Conservation (phyloP, 2,888 invertebrate genomes). For the Glaucopsyche alexis region DNA sequence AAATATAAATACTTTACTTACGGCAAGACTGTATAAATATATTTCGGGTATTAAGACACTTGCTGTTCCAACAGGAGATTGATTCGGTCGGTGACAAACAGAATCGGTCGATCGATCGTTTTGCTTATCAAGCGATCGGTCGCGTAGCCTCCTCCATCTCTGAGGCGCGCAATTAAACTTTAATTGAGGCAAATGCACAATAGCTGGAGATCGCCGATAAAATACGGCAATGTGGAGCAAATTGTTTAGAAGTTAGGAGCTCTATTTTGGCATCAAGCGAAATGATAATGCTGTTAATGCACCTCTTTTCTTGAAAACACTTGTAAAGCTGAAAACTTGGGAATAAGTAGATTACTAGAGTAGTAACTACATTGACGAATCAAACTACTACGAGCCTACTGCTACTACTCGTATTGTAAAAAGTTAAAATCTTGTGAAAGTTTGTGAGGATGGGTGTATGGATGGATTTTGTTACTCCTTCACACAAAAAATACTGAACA, state of each 20-base stretch:
- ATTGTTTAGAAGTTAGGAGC: not conserved
- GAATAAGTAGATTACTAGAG: no score
- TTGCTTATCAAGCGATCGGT: conserved; percentile 46
- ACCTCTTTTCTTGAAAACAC: not conserved
- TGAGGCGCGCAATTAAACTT: conserved; percentile 61
- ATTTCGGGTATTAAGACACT: conserved; percentile 22
- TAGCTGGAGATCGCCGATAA: conserved; percentile 27
- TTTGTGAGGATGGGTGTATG: no score
- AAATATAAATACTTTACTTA: no score
- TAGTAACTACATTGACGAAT: no score
- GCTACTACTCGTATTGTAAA: no score
- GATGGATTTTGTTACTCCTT: no score
- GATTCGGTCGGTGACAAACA: conserved; percentile 20
- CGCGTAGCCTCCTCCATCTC: conserved; percentile 59
- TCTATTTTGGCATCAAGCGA: not conserved
- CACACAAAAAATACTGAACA: no score
- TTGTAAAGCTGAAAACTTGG: no score
- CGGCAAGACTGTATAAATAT: not conserved
- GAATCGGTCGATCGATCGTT: conserved; percentile 18
- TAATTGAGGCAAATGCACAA: conserved; percentile 56
- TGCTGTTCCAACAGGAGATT: not conserved
- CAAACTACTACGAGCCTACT: no score
- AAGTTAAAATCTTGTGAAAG: no score
- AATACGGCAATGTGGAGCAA: not conserved
- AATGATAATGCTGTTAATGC: not conserved